Percentiles rank a stretch among this genome's conserved stretches.
These are phyloP conservation scores for Notothenia rossii DNA, from an alignment of 2,113 vertebrate species.

Conservation along the genomic window DNA sequence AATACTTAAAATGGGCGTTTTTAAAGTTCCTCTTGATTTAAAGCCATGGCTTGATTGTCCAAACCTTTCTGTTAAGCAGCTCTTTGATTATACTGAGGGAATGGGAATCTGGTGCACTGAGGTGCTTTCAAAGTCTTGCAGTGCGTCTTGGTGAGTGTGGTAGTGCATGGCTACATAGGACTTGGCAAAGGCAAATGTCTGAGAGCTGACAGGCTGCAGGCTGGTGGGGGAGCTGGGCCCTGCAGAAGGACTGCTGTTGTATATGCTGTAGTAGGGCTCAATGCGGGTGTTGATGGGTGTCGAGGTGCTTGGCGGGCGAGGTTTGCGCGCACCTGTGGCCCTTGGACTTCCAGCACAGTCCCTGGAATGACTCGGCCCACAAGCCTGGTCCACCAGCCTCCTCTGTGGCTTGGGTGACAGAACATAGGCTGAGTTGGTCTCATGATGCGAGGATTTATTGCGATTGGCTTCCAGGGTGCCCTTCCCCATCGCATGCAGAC, in stretches of 20 bases:
- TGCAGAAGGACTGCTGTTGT: conserved; percentile 91
- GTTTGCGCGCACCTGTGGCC: conserved; percentile 83
- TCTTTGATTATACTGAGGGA: conserved; percentile 86
- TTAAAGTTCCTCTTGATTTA: conserved; percentile 14
- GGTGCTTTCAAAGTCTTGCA: conserved; percentile 87
- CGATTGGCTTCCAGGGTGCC: conserved; percentile 94
- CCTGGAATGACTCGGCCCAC: conserved; percentile 92
- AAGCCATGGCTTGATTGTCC: conserved; percentile 17
- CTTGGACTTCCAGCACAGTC: conserved; percentile 89
- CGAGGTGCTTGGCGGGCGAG: conserved; percentile 90
- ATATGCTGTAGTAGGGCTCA: conserved; percentile 97
- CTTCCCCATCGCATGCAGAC: conserved; percentile 92
- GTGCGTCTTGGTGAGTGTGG: conserved; percentile 85
- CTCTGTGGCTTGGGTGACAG: conserved; percentile 93
- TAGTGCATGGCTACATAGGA: conserved; percentile 92
- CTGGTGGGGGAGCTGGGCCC: conserved; percentile 87
- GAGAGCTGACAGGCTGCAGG: conserved; percentile 86
- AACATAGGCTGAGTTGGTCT: conserved; percentile 95
- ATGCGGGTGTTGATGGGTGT: conserved; percentile 95
- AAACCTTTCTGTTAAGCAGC: conserved; percentile 5
- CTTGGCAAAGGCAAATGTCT: conserved; percentile 88
- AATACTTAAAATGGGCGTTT: conserved; percentile 28
- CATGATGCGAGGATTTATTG: conserved; percentile 97
- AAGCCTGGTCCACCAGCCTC: conserved; percentile 92
- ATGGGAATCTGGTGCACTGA: conserved; percentile 89